Evolutionary conservation across 2,888 invertebrate species (phyloP).

Genomic region (Harpalus rubripes): DNA sequence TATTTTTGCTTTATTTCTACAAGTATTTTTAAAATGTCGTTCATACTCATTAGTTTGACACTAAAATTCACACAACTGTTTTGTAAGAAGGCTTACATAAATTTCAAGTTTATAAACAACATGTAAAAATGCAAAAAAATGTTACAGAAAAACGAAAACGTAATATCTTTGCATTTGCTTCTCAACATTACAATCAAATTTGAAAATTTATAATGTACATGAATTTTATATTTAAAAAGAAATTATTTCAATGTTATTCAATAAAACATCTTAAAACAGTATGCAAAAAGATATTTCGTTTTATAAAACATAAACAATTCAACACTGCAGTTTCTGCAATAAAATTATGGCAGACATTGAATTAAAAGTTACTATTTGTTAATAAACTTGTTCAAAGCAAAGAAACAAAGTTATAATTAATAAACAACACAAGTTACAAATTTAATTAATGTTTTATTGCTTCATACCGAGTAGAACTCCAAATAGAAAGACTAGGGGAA

Average conservation of each 20-base stretch:
- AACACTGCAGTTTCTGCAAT: neutral
- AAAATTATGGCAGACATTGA: neutral
- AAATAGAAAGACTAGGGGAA: constrained; percentile 87
- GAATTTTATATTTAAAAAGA: neutral
- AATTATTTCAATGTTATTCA: neutral
- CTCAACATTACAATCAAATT: neutral
- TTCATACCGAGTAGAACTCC: constrained; percentile 77
- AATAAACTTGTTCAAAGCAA: constrained; percentile 76
- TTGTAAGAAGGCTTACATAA: constrained; percentile 9
- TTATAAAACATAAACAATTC: neutral
- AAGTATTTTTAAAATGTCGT: constrained; percentile 18
- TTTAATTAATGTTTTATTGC: constrained; percentile 1
- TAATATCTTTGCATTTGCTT: constrained; percentile 5
- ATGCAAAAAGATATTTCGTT: constrained; percentile 5
- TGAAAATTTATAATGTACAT: too few relatives aligned
- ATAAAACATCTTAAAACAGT: neutral
- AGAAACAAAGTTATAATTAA: constrained; percentile 71
- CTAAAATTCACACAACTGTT: constrained; percentile 13
- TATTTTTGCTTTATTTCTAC: neutral
- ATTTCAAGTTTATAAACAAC: constrained; percentile 10
- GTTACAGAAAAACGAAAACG: neutral
- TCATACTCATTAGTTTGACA: constrained; percentile 2
- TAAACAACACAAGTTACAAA: constrained; percentile 7
- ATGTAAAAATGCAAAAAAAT: constrained; percentile 8
- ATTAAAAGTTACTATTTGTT: neutral